A percentile compares a stretch with the other conserved stretches of the same genome.
phyloP scores from a whole-genome alignment of 2,113 vertebrate genomes.

The Cranoglanis bouderius region DNA sequence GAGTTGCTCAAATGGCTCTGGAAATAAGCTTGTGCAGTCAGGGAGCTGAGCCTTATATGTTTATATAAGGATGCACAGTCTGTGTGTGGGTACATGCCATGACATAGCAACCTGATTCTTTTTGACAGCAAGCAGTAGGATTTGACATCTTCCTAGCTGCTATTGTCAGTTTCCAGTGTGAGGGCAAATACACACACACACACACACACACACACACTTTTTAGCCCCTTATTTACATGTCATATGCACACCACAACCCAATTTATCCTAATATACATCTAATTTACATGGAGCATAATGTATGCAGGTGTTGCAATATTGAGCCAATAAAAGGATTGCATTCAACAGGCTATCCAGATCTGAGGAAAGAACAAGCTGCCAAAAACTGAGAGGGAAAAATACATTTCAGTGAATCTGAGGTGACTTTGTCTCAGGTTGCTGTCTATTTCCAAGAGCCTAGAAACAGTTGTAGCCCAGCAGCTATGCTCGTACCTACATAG shows the following conservation, averaged over 20 bases:
- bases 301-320: background rate
- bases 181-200: slow-evolving; percentile 7
- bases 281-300: background rate
- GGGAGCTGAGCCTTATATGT: background rate
- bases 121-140: slow-evolving; percentile 50
- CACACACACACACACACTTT: slow-evolving; percentile 16
- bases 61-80: background rate
- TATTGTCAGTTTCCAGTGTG: slow-evolving; percentile 48
- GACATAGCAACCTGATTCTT: slow-evolving; percentile 43
- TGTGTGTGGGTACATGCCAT: background rate
- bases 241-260: background rate
- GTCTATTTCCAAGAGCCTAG: too few relatives aligned
- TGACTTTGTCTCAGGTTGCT: background rate
- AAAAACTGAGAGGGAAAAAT: background rate
- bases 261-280: slow-evolving; percentile 8
- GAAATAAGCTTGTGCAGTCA: slow-evolving; percentile 11
- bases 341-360: background rate
- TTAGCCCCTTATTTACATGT: background rate
- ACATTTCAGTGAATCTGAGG: background rate
- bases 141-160: slow-evolving; percentile 57
- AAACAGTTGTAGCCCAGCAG: too few relatives aligned
- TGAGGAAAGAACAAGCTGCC: too few relatives aligned
- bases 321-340: background rate
- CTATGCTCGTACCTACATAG: background rate
- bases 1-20: background rate